Evolutionary conservation across 2,113 vertebrate species (phyloP).

Genomic region (Cercopithecus mona): DNA sequence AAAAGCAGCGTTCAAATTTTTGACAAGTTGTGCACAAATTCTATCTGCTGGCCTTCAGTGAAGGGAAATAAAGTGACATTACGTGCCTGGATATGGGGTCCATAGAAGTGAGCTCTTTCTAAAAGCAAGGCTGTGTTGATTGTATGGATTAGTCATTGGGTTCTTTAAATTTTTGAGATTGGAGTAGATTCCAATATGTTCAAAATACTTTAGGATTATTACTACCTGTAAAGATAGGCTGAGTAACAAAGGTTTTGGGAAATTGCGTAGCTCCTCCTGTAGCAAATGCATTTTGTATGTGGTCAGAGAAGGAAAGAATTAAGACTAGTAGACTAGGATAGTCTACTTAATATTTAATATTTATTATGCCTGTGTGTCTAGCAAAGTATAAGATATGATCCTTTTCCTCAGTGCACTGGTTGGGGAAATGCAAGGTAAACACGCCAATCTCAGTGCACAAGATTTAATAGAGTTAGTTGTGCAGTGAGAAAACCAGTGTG

Average conservation of each 20-base stretch:
- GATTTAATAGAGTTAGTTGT: background rate
- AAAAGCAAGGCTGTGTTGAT: background rate
- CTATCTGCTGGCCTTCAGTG: background rate
- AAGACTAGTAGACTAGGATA: background rate
- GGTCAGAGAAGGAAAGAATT: background rate
- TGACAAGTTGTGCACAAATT: background rate
- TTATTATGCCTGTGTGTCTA: background rate
- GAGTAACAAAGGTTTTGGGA: background rate
- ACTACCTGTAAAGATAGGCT: background rate
- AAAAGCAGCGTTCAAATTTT: background rate
- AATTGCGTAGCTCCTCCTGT: background rate
- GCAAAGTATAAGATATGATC: background rate
- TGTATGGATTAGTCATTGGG: background rate
- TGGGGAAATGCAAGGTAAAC: background rate
- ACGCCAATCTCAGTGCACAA: background rate
- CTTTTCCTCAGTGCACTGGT: background rate
- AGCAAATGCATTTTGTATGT: background rate
- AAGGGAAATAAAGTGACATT: background rate
- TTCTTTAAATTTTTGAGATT: background rate
- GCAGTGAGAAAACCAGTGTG: background rate
- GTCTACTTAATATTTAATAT: background rate
- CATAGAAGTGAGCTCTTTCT: background rate
- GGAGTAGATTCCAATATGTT: background rate
- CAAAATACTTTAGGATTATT: background rate
- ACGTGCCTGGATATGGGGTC: background rate